A percentile compares a stretch with the other conserved stretches of the same genome.
These are phyloP conservation scores for Syngnathus rostellatus DNA, from an alignment of 2,797 vertebrate species.

Conservation along the genomic window DNA sequence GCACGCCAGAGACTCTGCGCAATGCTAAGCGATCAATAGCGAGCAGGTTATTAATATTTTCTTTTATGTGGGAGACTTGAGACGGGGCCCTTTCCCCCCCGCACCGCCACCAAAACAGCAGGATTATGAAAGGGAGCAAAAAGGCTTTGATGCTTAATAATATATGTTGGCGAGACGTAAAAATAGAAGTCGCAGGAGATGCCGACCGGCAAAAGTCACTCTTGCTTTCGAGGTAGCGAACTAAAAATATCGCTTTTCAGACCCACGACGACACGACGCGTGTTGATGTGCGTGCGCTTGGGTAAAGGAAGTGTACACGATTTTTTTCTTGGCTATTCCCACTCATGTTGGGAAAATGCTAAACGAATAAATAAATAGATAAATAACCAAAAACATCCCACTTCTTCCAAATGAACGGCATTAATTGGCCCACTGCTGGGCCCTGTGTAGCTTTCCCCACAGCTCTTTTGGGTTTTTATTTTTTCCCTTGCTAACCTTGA, in stretches of 20 bases:
- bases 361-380: constrained; percentile 5
- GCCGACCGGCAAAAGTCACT: constrained; percentile 33
- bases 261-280: constrained; percentile 18
- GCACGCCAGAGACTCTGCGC: constrained; percentile 16
- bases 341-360: constrained; percentile 6
- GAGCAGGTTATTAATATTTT: constrained; percentile 46
- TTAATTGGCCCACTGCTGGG: constrained; percentile 37
- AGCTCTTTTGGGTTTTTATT: constrained; percentile 19
- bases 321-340: neutral
- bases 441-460: constrained; percentile 25
- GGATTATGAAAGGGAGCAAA: constrained; percentile 49
- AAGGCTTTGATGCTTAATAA: constrained; percentile 66
- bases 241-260: constrained; percentile 47
- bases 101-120: constrained; percentile 31
- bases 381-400: neutral
- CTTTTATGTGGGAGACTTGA: constrained; percentile 41
- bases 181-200: constrained; percentile 63
- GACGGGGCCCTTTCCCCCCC: constrained; percentile 24
- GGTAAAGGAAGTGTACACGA: constrained; percentile 14
- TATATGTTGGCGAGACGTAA: constrained; percentile 55
- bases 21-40: constrained; percentile 44
- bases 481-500: constrained; percentile 26
- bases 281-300: constrained; percentile 10
- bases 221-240: constrained; percentile 60
- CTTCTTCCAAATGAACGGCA: constrained; percentile 11